Percentiles rank a stretch among this genome's conserved stretches.
phyloP scores from a whole-genome alignment of 2,888 invertebrate species.

The Odontomyia ornata region DNA sequence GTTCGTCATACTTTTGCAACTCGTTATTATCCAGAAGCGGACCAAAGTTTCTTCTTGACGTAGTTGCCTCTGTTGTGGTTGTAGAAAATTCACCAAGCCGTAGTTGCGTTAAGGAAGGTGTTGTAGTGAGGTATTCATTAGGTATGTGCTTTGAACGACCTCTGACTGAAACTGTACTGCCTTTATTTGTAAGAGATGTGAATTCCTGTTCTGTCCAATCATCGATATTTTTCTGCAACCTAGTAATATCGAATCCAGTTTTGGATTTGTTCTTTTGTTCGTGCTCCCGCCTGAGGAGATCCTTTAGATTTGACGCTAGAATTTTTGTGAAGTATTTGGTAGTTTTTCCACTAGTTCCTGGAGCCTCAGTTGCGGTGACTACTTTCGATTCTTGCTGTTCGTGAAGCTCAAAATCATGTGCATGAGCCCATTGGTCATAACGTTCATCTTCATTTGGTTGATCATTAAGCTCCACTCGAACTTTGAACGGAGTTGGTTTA shows the following conservation, averaged over 20 bases:
- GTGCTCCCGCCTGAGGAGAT: constrained; percentile 65
- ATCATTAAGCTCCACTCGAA: constrained; percentile 59
- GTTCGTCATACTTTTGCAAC: constrained; percentile 45
- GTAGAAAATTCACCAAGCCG: constrained; percentile 46
- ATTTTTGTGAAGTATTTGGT: constrained; percentile 61
- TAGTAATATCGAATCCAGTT: constrained; percentile 72
- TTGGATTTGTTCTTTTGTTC: constrained; percentile 55
- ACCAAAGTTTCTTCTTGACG: constrained; percentile 35
- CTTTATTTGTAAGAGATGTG: constrained; percentile 67
- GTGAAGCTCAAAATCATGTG: constrained; percentile 64
- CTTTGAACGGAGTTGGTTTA: constrained; percentile 67
- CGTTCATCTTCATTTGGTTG: constrained; percentile 55
- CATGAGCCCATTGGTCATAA: constrained; percentile 56
- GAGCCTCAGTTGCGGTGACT: constrained; percentile 59
- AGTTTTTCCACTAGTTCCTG: constrained; percentile 56
- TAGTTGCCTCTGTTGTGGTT: constrained; percentile 49
- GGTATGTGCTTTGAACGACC: constrained; percentile 80
- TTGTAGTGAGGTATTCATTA: constrained; percentile 76
- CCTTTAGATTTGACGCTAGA: constrained; percentile 66
- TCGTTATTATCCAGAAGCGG: constrained; percentile 32
- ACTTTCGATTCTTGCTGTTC: constrained; percentile 66
- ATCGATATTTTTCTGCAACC: constrained; percentile 83
- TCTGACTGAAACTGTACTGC: constrained; percentile 68
- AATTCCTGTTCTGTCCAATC: constrained; percentile 85
- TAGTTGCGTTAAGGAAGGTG: constrained; percentile 62